Base-by-base conservation (phyloP, 2,797 vertebrate genomes). In the Helicolenus hilgendorfi region DNA sequence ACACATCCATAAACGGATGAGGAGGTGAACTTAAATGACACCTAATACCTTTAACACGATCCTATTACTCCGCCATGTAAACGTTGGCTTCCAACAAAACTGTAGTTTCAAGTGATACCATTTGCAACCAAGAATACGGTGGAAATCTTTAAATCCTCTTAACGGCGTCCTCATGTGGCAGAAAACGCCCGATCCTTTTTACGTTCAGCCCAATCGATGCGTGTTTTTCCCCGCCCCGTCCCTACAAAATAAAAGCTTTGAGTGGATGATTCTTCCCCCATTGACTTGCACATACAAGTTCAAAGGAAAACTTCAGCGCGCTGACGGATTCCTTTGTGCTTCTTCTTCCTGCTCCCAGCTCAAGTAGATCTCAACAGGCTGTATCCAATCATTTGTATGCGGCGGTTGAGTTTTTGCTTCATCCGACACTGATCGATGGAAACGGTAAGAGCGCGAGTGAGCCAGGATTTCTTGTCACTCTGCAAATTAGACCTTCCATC, bases 401-500 rank as follows among this genome's bases (percentile, higher is more conserved):
- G 1, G 81, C 18, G 7, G 67, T 62, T 72, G 11, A 36, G 26
- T 27, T 90, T 79, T 85, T 84, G 87, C 87, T 90, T 89, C 82
- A 76, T 86, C 65, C 79, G 65, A 76, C 64, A 68, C 81, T 89
- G 88, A 97, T 97, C 93, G 92, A 97, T 97, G 90, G 85, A 62
- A 92, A 79, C 35, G 65, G 77, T 76, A 72, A 71, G 84, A 81
- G 67, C 14, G 71, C 20, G 59, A 81, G 77, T 20, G 62, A 92
- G 86, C 81, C 84, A 33, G 85, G 81, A 65, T 93, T 91, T 89
- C 81, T 79, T 83, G 88, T 95, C 88, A 87, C 77, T 92, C 85
- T 27, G 92, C 92, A 95, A 96, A 96, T 95, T 93, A 94, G 92
- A 88, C 86, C 85, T 83, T 91, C 94, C 83, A 68, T 94, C 94